Evolutionary conservation across 1,140 invertebrate species (phyloP).

Genomic region (Tetragnatha versicolor): DNA sequence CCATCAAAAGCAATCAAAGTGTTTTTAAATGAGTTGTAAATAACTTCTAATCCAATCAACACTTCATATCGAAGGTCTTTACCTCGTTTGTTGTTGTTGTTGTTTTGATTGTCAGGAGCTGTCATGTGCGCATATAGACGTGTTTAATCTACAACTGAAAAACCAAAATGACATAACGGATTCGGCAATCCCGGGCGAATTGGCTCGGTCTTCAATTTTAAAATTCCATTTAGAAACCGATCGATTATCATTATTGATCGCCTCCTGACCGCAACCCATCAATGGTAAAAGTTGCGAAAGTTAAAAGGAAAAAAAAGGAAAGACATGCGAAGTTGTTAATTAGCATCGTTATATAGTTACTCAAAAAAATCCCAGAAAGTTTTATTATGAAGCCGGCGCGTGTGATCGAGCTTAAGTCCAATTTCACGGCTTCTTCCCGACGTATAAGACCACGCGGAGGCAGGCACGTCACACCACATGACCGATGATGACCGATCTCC

Average conservation of each 20-base stretch:
- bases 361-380: background rate
- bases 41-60: too few species aligned
- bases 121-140: too few species aligned
- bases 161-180: constrained; percentile 7
- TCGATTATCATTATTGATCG: constrained; percentile 6
- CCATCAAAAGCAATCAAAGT: too few species aligned
- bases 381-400: background rate
- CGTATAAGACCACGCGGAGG: background rate
- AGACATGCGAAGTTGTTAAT: background rate
- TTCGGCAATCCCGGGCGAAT: background rate
- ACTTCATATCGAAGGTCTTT: too few species aligned
- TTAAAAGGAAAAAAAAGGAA: background rate
- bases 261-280: background rate
- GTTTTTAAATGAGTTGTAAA: too few species aligned
- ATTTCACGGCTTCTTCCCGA: constrained; percentile 16
- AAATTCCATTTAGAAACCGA: background rate
- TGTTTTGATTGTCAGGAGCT: too few species aligned
- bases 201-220: constrained; percentile 14
- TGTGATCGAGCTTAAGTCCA: background rate
- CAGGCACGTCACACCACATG: background rate
- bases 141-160: too few species aligned
- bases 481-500: constrained; percentile 24
- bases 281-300: background rate
- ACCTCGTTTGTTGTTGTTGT: too few species aligned
- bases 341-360: background rate